Percentiles rank a stretch among this genome's conserved stretches.
Evolutionary conservation across 1,140 invertebrate genomes (phyloP).

Genomic region (Pomacea maculata): DNA sequence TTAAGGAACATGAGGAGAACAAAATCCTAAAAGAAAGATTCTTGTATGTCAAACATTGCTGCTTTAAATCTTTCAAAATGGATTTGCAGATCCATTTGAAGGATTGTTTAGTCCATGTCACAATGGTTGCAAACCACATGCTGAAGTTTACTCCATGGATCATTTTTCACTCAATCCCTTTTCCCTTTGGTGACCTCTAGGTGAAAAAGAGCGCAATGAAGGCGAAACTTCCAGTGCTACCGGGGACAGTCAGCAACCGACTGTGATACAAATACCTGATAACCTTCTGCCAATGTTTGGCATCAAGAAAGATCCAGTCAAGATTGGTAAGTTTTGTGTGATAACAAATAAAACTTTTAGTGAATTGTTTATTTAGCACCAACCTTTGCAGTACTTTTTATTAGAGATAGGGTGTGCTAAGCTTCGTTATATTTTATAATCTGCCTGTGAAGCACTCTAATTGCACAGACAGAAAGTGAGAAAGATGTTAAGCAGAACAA

Average conservation of each 20-base stretch:
- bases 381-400: neutral
- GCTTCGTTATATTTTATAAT: no score
- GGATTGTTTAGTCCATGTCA: neutral
- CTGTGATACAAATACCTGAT: conserved; percentile 60
- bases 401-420: neutral
- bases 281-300: conserved; percentile 52
- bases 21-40: neutral
- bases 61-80: neutral
- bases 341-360: neutral
- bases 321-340: conserved; percentile 49
- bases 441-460: no score
- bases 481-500: no score
- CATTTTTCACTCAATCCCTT: no score
- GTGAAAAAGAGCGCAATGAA: conserved; percentile 8
- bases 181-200: neutral
- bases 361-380: neutral
- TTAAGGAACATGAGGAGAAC: neutral
- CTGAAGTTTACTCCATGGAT: no score
- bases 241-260: conserved; percentile 35
- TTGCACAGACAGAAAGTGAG: no score
- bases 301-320: conserved; percentile 57
- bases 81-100: neutral
- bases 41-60: neutral
- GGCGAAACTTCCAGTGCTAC: neutral
- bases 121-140: no score